phyloP scores from a whole-genome alignment of 1,140 invertebrate species.

The Drosophila sulfurigaster region DNA sequence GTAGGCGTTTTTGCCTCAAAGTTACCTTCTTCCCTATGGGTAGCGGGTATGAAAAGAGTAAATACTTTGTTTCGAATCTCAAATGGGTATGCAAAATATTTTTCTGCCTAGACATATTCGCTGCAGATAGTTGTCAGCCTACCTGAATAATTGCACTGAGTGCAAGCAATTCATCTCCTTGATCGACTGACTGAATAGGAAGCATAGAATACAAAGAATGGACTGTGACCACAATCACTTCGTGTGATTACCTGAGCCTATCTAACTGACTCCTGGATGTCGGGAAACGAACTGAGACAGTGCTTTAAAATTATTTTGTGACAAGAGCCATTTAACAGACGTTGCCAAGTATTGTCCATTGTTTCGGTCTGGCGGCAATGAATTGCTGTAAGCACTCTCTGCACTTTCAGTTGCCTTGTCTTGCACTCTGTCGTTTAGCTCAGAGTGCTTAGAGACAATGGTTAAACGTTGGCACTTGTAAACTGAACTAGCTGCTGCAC shows the following conservation, averaged over 20 bases:
- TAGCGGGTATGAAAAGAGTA: no score
- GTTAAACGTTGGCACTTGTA: slow-evolving; percentile 5
- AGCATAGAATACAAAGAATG: neutral
- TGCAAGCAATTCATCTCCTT: slow-evolving; percentile 1
- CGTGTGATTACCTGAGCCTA: slow-evolving; percentile 4
- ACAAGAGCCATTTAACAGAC: slow-evolving; percentile 30
- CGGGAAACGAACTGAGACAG: neutral
- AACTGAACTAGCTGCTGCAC: neutral
- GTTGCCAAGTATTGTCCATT: slow-evolving; percentile 10
- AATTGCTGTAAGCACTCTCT: slow-evolving; percentile 3
- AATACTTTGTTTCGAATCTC: no score
- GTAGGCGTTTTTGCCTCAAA: no score
- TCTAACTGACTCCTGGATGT: slow-evolving; percentile 3
- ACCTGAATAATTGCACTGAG: slow-evolving; percentile 2
- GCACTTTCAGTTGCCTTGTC: neutral
- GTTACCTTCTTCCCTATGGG: no score
- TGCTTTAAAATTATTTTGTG: slow-evolving; percentile 13
- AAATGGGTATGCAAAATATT: no score
- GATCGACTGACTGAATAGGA: neutral
- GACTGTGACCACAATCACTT: slow-evolving; percentile 9
- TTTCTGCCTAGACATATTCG: neutral
- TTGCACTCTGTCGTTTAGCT: slow-evolving; percentile 1
- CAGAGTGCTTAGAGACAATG: slow-evolving; percentile 27
- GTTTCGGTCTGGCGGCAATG: slow-evolving; percentile 3
- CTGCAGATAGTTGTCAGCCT: neutral